Percentiles rank a stretch among this genome's conserved stretches.
phyloP scores from a whole-genome alignment of 1,140 invertebrate species.

The Drosophila gunungcola region DNA sequence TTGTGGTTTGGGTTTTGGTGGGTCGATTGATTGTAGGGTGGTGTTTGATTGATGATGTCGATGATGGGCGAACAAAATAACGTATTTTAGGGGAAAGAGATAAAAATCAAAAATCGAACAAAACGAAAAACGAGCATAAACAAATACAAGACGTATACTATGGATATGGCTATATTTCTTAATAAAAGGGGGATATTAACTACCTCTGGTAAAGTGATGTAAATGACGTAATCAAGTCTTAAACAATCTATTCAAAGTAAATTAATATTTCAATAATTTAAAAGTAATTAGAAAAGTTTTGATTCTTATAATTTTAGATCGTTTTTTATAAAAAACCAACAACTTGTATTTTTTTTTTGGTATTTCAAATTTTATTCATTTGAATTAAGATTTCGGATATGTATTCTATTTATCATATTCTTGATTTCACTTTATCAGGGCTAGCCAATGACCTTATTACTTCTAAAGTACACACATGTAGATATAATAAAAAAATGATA shows the following conservation, averaged over 20 bases:
- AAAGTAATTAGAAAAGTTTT: no score
- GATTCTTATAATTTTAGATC: no score
- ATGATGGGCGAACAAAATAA: constrained; percentile 58
- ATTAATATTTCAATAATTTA: no score
- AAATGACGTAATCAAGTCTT: neutral
- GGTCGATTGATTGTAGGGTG: constrained; percentile 28
- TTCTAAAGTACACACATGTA: neutral
- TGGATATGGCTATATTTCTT: constrained; percentile 22
- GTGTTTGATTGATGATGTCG: constrained; percentile 73
- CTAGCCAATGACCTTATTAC: neutral
- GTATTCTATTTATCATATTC: neutral
- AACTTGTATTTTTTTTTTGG: no score
- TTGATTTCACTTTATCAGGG: constrained; percentile 14
- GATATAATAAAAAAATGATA: neutral
- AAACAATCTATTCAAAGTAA: neutral
- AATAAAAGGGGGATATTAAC: neutral
- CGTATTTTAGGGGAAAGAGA: constrained; percentile 36
- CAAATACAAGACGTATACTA: constrained; percentile 45
- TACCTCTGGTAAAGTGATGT: constrained; percentile 11
- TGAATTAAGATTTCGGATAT: neutral
- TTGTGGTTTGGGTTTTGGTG: constrained; percentile 24
- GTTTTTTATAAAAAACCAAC: no score
- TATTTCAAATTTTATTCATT: neutral
- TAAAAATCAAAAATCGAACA: constrained; percentile 69
- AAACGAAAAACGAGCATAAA: constrained; percentile 51